Percentiles rank a stretch among this genome's conserved stretches.
Conservation (phyloP, 2,113 vertebrate species). For the Rhabdornis inornatus region DNA sequence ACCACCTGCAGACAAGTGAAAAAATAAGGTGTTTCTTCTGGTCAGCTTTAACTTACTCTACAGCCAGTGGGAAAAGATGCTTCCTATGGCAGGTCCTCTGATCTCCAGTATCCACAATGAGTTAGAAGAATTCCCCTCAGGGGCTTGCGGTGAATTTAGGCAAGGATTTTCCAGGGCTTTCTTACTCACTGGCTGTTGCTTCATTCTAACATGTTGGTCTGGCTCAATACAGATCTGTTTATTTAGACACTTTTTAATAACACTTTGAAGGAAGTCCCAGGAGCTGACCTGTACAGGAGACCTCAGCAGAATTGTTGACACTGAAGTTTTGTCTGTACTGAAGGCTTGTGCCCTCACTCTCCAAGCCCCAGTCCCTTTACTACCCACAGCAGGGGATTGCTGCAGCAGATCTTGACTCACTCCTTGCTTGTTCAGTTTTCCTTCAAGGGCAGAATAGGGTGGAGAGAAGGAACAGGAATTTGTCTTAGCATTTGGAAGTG, state of each 20-base stretch:
- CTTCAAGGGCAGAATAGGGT: not conserved
- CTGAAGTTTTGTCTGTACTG: not conserved
- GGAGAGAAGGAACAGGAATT: not conserved
- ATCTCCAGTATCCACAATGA: not conserved
- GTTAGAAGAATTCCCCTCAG: not conserved
- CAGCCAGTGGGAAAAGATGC: not conserved
- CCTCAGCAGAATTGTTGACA: not conserved
- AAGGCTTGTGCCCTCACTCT: not conserved
- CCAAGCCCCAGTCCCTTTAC: not conserved
- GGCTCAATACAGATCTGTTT: not conserved
- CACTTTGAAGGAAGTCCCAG: not conserved
- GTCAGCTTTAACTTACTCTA: not conserved
- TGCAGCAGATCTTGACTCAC: not conserved
- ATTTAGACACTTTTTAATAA: not conserved
- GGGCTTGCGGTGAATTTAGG: not conserved
- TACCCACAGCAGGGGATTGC: not conserved
- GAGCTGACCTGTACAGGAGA: not conserved
- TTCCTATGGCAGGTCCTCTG: not conserved
- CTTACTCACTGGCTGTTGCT: not conserved
- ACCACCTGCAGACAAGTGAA: not conserved
- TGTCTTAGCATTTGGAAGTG: not conserved
- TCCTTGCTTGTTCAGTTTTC: not conserved
- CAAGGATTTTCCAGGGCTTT: not conserved
- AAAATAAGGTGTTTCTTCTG: not conserved
- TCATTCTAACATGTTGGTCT: accelerated